These are phyloP conservation scores for Rhizomys pruinosus DNA, from an alignment of 2,113 vertebrate species.

Conservation along the genomic window DNA sequence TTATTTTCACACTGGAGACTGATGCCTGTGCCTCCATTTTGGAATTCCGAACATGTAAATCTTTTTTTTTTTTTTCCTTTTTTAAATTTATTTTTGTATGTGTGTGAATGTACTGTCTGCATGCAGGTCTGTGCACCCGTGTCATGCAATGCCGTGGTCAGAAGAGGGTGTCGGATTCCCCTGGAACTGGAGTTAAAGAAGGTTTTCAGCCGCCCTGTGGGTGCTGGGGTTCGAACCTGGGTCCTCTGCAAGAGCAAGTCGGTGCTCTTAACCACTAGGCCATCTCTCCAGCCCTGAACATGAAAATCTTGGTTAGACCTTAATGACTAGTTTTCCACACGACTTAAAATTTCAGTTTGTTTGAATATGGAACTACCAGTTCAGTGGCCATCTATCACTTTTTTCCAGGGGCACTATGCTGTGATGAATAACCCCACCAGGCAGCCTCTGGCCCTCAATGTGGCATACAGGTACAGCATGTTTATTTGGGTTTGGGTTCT, in stretches of 20 bases:
- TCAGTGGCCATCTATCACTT: not conserved
- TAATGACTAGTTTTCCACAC: not conserved
- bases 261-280: no score
- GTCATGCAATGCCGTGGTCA: no score
- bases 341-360: not conserved
- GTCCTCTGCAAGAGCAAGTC: no score
- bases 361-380: not conserved
- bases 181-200: no score
- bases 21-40: not conserved
- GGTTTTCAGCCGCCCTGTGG: no score
- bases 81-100: no score
- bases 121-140: no score
- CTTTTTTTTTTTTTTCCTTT: no score
- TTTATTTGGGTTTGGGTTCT: not conserved
- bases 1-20: not conserved
- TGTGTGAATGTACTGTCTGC: no score
- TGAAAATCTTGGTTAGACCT: not conserved
- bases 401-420: slow-evolving; percentile 93
- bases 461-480: slow-evolving; percentile 93
- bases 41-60: not conserved
- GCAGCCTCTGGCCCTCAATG: slow-evolving; percentile 95
- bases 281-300: no score
- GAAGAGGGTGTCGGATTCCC: no score
- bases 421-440: slow-evolving; percentile 99
- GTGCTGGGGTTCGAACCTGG: no score